A percentile compares a stretch with the other conserved stretches of the same genome.
These are phyloP conservation scores for Ochotona princeps DNA, from an alignment of 2,113 vertebrate species.

Conservation along the genomic window DNA sequence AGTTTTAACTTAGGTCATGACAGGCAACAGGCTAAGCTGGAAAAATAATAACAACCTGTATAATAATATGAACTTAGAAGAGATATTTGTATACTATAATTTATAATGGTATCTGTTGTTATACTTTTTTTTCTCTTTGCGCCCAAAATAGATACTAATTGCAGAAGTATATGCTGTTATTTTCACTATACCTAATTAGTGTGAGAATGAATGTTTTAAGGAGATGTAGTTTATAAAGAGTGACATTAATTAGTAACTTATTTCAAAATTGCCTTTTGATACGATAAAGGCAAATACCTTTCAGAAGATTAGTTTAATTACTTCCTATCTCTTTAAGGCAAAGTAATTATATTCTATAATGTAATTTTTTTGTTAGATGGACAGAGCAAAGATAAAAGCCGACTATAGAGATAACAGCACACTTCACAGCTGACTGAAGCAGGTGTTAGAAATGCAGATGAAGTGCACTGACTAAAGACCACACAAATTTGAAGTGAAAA, in stretches of 20 bases:
- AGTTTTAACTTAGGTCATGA: neutral
- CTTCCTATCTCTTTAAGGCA: conserved; percentile 80
- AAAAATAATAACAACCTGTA: neutral
- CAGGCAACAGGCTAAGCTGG: neutral
- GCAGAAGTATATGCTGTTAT: conserved; percentile 12
- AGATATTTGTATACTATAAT: neutral
- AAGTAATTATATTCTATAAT: conserved; percentile 83
- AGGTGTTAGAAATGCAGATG: conserved; percentile 99
- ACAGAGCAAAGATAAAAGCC: conserved; percentile 92
- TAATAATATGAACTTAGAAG: neutral
- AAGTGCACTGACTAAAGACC: conserved; percentile 97
- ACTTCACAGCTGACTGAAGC: conserved; percentile 93
- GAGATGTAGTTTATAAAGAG: conserved; percentile 47
- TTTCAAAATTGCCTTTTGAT: conserved; percentile 76
- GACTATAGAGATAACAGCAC: conserved; percentile 87
- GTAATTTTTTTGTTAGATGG: conserved; percentile 83
- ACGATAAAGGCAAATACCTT: conserved; percentile 77
- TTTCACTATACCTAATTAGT: conserved; percentile 44
- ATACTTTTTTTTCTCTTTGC: neutral
- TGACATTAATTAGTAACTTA: conserved; percentile 66
- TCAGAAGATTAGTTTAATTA: conserved; percentile 77
- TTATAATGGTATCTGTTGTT: conserved; percentile 30
- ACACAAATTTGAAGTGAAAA: conserved; percentile 99
- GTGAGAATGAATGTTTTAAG: conserved; percentile 63
- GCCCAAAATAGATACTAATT: conserved; percentile 48